Evolutionary conservation across 1,140 invertebrate species (phyloP), one percentile per base, ranked within the genome.

Genomic region (Cylas formicarius): DNA sequence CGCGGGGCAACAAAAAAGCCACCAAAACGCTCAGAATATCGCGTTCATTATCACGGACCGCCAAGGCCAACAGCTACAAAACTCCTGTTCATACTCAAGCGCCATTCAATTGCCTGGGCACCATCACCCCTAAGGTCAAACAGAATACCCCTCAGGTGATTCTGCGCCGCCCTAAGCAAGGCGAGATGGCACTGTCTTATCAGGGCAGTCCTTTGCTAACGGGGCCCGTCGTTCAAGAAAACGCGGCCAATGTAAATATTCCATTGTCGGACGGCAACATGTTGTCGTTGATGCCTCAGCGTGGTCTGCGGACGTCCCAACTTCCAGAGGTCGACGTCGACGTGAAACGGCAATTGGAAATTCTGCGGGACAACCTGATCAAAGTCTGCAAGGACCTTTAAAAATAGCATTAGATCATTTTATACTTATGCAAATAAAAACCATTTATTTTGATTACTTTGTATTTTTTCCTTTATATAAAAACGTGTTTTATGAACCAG

Each of bases 341-440:
- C 71, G 95, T 94, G 1, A 90, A 92, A 60, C 67, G 92, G 44
- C 90, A 96, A 62, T 69, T 99, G 48, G 90, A 94, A 73, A 71
- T 84, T 29, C 70, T 94, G 31, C 85, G 86, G 58, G 76, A 79
- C 27, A 77, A 78, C 48, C 61, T 79, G 13, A 71, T 71, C 13
- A 75, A 69, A 54, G 69, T 78, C n/a, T 44, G 44, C 28, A 24
- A 36, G n/a, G 14, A 38, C n/a, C n/a, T n/a, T n/a, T n/a, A n/a
- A n/a, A n/a, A n/a, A n/a, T n/a, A n/a, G n/a, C n/a, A n/a, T n/a
- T n/a, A n/a, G n/a, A n/a, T n/a, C n/a, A n/a, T n/a, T n/a, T n/a
- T n/a, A n/a, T n/a, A n/a, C n/a, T n/a, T n/a, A n/a, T n/a, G n/a
- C n/a, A n/a, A n/a, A n/a, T n/a, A n/a, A n/a, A n/a, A n/a, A n/a